Evolutionary conservation across 2,113 vertebrate genomes (phyloP).

Genomic region (Notarius lentiginosus): DNA sequence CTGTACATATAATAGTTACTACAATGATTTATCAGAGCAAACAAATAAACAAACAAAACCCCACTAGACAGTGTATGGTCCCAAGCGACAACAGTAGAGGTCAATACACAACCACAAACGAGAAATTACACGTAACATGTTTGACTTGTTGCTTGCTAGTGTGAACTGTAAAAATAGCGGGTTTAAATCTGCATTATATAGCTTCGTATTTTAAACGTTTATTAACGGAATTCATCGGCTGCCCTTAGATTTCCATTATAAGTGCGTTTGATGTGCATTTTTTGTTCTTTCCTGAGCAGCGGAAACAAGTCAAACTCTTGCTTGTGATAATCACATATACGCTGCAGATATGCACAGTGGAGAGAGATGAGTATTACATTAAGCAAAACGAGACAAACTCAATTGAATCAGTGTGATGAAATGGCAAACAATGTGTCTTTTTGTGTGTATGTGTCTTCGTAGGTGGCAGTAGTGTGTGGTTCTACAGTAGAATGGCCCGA

Average conservation of each 20-base stretch:
- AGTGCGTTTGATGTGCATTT: not conserved
- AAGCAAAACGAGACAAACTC: not conserved
- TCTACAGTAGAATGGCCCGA: constrained; percentile 66
- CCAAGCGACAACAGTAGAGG: not conserved
- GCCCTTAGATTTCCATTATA: not conserved
- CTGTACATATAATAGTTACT: not conserved
- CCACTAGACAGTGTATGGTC: not conserved
- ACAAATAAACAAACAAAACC: too few species aligned
- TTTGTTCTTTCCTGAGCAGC: not conserved
- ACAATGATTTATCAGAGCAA: not conserved
- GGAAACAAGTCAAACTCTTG: not conserved
- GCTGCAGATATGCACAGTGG: not conserved
- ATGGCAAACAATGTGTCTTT: not conserved
- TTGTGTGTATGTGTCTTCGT: constrained; percentile 10
- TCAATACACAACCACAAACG: not conserved
- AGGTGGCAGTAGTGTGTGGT: constrained; percentile 64
- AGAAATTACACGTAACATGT: not conserved
- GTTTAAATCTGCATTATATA: not conserved
- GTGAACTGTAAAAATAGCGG: not conserved
- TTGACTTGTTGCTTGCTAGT: not conserved
- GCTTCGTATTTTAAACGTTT: not conserved
- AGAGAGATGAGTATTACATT: not conserved
- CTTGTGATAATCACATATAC: not conserved
- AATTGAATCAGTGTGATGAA: not conserved
- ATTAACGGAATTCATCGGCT: not conserved